Evolutionary conservation across 2,888 invertebrate species (phyloP).

Genomic region (Plagiodera versicolora): DNA sequence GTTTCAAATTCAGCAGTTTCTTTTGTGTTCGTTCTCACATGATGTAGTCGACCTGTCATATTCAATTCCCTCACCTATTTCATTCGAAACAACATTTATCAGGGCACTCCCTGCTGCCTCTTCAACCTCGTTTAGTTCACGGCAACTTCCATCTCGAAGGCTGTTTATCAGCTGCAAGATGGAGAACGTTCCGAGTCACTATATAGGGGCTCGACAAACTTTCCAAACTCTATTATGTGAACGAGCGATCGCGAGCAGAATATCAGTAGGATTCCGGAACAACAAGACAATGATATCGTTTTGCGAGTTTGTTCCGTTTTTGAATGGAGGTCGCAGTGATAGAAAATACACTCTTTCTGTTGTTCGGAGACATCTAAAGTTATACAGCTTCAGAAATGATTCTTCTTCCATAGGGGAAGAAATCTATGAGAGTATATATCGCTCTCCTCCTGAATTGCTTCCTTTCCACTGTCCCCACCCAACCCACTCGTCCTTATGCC

Average conservation of each 20-base stretch:
- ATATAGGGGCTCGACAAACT: background rate
- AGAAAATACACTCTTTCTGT: conserved; percentile 13
- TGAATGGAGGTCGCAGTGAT: conserved; percentile 10
- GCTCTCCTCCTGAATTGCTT: too few species aligned
- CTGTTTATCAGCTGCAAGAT: conserved; percentile 13
- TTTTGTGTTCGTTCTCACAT: background rate
- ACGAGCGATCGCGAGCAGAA: conserved; percentile 16
- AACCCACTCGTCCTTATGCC: too few species aligned
- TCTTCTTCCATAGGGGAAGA: too few species aligned
- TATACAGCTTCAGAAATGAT: too few species aligned
- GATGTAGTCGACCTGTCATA: background rate
- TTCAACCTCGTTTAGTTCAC: background rate
- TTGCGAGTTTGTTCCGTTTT: conserved; percentile 12
- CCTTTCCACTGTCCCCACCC: too few species aligned
- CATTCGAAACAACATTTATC: background rate
- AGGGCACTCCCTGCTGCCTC: background rate
- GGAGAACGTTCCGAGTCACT: background rate
- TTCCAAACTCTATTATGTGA: conserved; percentile 22
- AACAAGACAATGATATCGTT: conserved; percentile 26
- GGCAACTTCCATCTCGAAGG: conserved; percentile 3
- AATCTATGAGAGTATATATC: too few species aligned
- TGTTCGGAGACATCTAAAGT: conserved; percentile 4
- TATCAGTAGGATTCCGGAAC: conserved; percentile 20
- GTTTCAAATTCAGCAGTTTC: too few species aligned
- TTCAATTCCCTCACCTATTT: background rate